phyloP scores from a whole-genome alignment of 2,888 invertebrate species.

The Eueremaeus valkanovi region DNA sequence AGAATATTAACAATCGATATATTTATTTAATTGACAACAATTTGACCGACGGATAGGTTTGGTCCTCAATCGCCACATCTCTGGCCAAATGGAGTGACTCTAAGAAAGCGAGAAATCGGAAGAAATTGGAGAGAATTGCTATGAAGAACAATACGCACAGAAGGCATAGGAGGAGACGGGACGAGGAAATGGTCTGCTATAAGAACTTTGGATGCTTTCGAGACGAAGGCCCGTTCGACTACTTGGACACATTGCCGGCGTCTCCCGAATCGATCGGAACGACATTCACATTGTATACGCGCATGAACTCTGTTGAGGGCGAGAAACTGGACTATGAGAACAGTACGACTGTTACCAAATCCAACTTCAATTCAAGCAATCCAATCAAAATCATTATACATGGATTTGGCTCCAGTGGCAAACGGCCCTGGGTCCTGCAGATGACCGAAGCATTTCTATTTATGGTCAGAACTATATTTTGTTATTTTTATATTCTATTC shows the following conservation, averaged over 20 bases:
- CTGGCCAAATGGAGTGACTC: slow-evolving; percentile 63
- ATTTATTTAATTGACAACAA: too few relatives aligned
- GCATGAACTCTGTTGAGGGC: slow-evolving; percentile 49
- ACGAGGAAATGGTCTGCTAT: slow-evolving; percentile 76
- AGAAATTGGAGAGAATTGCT: not conserved
- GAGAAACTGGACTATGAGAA: slow-evolving; percentile 51
- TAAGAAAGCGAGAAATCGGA: slow-evolving; percentile 40
- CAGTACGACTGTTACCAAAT: slow-evolving; percentile 52
- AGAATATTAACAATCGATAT: too few relatives aligned
- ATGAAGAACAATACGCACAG: not conserved
- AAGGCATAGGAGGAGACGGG: slow-evolving; percentile 59
- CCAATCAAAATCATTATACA: slow-evolving; percentile 86
- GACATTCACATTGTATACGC: slow-evolving; percentile 67
- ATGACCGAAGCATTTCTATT: slow-evolving; percentile 41
- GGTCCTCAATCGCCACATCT: slow-evolving; percentile 64
- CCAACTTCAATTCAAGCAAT: slow-evolving; percentile 70
- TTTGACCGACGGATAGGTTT: slow-evolving; percentile 43
- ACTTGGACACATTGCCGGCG: slow-evolving; percentile 76
- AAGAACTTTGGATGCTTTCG: slow-evolving; percentile 86
- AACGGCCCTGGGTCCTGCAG: slow-evolving; percentile 80
- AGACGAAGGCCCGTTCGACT: slow-evolving; percentile 82
- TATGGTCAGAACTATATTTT: slow-evolving; percentile 2
- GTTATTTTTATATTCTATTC: too few relatives aligned
- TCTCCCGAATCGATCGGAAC: slow-evolving; percentile 61
- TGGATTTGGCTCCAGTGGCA: slow-evolving; percentile 86